phyloP scores from a whole-genome alignment of 2,888 invertebrate genomes.

The Tetanocera ferruginea region DNA sequence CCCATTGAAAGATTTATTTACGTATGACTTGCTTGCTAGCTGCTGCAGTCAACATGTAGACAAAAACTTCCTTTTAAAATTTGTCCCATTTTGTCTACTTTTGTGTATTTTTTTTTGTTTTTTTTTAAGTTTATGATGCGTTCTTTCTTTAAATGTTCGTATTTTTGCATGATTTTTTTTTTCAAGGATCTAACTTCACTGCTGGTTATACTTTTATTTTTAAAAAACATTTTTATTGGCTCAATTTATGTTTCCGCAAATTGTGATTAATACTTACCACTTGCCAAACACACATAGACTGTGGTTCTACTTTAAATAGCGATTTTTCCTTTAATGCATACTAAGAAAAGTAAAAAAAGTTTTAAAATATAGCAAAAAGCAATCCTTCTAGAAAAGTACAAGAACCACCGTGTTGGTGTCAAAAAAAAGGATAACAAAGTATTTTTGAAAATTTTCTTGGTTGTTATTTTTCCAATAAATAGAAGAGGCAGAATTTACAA shows the following conservation, averaged over 20 bases:
- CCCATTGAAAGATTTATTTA: constrained; percentile 17
- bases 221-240: constrained; percentile 34
- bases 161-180: background rate
- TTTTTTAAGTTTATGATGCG: background rate
- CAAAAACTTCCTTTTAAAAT: constrained; percentile 24
- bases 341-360: too few species aligned
- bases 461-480: too few species aligned
- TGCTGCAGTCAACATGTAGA: constrained; percentile 13
- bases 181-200: background rate
- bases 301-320: too few species aligned
- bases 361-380: too few species aligned
- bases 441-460: too few species aligned
- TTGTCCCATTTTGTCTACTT: background rate
- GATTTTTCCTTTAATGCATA: too few species aligned
- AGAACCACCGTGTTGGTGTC: too few species aligned
- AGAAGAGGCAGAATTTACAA: too few species aligned
- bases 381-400: too few species aligned
- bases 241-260: constrained; percentile 32
- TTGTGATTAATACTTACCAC: constrained; percentile 29
- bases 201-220: constrained; percentile 16
- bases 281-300: background rate
- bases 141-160: too few species aligned
- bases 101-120: background rate
- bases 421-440: too few species aligned
- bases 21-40: background rate